Conservation (phyloP, 2,888 invertebrate genomes). For the Meta bourneti region DNA sequence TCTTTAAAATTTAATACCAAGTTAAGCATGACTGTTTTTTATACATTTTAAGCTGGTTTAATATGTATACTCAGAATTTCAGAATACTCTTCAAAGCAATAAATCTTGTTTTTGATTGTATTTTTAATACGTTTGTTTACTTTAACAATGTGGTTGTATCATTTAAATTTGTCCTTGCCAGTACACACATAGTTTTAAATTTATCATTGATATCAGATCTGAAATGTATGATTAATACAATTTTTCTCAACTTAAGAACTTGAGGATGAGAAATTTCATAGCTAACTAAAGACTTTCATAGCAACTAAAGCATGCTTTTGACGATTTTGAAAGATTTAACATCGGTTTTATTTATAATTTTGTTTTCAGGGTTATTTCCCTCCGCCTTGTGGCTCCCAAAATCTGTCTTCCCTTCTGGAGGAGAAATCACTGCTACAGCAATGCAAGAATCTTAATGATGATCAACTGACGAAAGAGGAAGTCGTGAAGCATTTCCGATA, state of each 20-base stretch:
- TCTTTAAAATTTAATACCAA: no score
- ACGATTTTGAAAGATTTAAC: not conserved
- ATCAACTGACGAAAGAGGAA: slow-evolving; percentile 83
- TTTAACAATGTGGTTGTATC: not conserved
- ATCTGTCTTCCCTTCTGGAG: slow-evolving; percentile 91
- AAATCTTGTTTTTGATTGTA: not conserved
- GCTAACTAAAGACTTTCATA: not conserved
- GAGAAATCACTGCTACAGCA: slow-evolving; percentile 90
- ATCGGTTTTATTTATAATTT: not conserved
- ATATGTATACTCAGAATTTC: not conserved
- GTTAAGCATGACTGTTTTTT: no score
- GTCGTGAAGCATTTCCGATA: slow-evolving; percentile 87
- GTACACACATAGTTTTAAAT: no score
- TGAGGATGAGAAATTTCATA: no score
- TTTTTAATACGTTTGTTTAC: not conserved
- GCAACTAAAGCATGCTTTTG: no score
- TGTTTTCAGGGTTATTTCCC: slow-evolving; percentile 88
- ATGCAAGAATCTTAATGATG: slow-evolving; percentile 85
- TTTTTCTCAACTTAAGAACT: no score
- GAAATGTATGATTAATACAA: no score
- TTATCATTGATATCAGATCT: no score
- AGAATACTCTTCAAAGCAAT: not conserved
- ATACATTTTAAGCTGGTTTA: not conserved
- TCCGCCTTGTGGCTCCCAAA: slow-evolving; percentile 90
- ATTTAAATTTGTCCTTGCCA: not conserved